phyloP scores from a whole-genome alignment of 2,888 invertebrate genomes.

The Margaritifera margaritifera region DNA sequence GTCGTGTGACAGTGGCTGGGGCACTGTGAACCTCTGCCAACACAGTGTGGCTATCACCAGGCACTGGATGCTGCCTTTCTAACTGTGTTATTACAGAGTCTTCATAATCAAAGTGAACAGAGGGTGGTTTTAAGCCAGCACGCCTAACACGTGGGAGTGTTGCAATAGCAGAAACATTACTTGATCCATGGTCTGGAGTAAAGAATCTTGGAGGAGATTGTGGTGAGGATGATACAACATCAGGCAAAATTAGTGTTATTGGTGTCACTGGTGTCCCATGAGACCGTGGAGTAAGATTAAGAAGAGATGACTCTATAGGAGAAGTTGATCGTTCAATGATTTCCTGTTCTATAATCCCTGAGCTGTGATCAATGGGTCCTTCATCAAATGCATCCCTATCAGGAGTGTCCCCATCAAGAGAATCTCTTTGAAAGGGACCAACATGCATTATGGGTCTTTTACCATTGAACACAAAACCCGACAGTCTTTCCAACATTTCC shows the following conservation, averaged over 20 bases:
- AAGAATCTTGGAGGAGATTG: constrained; percentile 26
- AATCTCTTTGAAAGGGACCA: constrained; percentile 33
- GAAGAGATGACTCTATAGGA: constrained; percentile 53
- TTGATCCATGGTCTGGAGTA: constrained; percentile 32
- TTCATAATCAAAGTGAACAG: constrained; percentile 33
- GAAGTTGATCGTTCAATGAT: constrained; percentile 22
- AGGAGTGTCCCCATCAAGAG: constrained; percentile 5
- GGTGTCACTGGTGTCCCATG: constrained; percentile 29
- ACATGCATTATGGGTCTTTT: constrained; percentile 31
- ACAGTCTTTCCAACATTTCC: constrained; percentile 46
- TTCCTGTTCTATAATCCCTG: constrained; percentile 18
- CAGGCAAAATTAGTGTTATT: constrained; percentile 49
- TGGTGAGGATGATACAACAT: constrained; percentile 56
- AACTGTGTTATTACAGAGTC: constrained; percentile 28
- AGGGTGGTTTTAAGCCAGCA: constrained; percentile 20
- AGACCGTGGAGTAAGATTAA: constrained; percentile 70
- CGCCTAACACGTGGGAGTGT: constrained; percentile 61
- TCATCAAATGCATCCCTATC: no score
- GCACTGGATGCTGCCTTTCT: constrained; percentile 16
- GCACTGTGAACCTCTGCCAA: constrained; percentile 37
- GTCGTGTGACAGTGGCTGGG: constrained; percentile 30
- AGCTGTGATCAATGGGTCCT: constrained; percentile 25
- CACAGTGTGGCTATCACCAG: constrained; percentile 25
- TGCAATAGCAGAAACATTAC: constrained; percentile 60
- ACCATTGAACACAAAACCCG: constrained; percentile 17